phyloP scores from a whole-genome alignment of 2,113 vertebrate genomes.

The Tragelaphus scriptus region DNA sequence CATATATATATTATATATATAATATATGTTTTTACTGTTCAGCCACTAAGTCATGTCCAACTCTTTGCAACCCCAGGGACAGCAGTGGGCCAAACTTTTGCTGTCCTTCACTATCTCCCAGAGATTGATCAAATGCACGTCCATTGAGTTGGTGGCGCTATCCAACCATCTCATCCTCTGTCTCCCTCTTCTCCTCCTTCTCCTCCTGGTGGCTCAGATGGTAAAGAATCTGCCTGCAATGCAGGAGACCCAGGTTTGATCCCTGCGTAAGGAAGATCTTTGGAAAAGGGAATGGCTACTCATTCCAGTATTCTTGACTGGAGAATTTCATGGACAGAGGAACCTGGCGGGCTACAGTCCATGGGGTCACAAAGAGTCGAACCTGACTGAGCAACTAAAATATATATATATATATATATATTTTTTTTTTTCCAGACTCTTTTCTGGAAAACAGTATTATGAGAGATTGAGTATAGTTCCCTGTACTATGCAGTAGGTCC shows the following conservation, averaged over 20 bases:
- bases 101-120: neutral
- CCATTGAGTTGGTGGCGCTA: neutral
- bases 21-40: neutral
- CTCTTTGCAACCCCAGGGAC: neutral
- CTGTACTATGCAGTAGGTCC: neutral
- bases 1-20: neutral
- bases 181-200: neutral
- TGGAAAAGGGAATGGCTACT: neutral
- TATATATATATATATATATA: neutral
- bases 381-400: neutral
- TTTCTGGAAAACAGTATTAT: neutral
- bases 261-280: neutral
- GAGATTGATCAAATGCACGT: neutral
- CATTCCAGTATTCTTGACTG: neutral
- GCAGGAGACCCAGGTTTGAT: neutral
- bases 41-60: neutral
- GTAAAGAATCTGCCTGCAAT: neutral
- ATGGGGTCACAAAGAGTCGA: neutral
- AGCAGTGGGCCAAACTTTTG: neutral
- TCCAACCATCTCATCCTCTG: neutral
- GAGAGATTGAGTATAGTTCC: neutral
- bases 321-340: neutral
- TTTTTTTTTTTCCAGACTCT: neutral
- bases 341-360: neutral
- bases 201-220: neutral